A percentile compares a stretch with the other conserved stretches of the same genome.
These are phyloP conservation scores for Wasmannia auropunctata DNA, from an alignment of 1,140 invertebrate genomes.

Conservation along the genomic window DNA sequence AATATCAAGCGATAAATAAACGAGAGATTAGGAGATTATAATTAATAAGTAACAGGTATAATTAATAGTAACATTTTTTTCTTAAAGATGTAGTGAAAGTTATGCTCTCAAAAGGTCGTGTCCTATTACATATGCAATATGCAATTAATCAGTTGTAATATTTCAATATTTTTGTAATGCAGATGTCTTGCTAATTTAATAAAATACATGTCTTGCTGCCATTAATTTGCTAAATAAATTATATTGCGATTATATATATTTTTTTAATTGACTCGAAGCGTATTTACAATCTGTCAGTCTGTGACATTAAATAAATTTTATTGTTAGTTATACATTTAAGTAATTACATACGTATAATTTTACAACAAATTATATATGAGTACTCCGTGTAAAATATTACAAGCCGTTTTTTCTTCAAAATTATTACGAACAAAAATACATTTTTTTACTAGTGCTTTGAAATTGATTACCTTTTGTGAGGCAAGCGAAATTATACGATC, in stretches of 20 bases:
- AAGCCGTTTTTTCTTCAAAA: neutral
- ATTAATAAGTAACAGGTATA: conserved; percentile 11
- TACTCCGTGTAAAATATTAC: neutral
- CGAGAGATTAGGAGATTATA: neutral
- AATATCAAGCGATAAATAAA: neutral
- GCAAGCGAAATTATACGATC: neutral
- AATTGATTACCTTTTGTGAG: neutral
- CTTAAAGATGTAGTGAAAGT: neutral
- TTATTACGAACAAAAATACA: neutral
- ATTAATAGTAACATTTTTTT: neutral
- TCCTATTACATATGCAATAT: neutral
- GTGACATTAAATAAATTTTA: too few species aligned
- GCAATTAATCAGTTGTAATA: neutral
- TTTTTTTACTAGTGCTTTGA: neutral
- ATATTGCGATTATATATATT: too few species aligned
- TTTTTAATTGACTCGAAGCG: too few species aligned
- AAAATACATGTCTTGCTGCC: neutral
- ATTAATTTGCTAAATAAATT: conserved; percentile 19
- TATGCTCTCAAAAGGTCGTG: neutral
- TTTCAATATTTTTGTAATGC: neutral
- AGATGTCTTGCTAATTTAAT: neutral
- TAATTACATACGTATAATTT: neutral
- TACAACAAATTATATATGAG: neutral
- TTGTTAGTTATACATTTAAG: neutral
- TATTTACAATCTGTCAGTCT: too few species aligned